These are phyloP conservation scores for Sycophila texana DNA, from an alignment of 2,888 invertebrate genomes.

Conservation along the genomic window DNA sequence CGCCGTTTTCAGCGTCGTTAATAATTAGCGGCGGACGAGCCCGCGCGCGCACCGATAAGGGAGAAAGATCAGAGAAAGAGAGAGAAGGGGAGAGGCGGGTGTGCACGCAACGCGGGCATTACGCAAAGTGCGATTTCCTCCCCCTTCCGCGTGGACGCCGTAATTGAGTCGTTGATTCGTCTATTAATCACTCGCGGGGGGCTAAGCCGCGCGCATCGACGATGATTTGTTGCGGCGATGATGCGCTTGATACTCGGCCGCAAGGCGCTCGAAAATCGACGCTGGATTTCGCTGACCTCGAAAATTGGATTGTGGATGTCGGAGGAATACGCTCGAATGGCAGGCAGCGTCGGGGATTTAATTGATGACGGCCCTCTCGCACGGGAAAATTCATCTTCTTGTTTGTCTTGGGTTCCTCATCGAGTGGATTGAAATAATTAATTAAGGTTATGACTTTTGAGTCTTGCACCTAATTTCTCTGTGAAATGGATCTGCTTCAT, in stretches of 20 bases:
- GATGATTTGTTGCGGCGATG: conserved; percentile 16
- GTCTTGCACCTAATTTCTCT: no score
- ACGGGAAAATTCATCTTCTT: no score
- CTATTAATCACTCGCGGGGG: conserved; percentile 28
- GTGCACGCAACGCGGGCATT: conserved; percentile 33
- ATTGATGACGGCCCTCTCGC: no score
- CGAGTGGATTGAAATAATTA: no score
- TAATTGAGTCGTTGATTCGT: conserved; percentile 50
- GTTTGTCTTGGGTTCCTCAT: no score
- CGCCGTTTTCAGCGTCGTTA: conserved; percentile 16
- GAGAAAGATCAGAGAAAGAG: neutral
- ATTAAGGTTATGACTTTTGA: no score
- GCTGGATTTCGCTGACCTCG: no score
- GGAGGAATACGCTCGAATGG: no score
- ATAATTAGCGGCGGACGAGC: conserved; percentile 46
- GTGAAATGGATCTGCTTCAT: no score
- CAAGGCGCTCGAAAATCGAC: no score
- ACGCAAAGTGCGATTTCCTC: neutral
- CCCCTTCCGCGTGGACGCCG: neutral
- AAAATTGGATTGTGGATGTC: no score
- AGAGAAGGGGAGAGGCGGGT: neutral
- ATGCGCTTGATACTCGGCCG: neutral
- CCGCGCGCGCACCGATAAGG: conserved; percentile 28
- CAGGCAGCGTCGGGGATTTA: no score
- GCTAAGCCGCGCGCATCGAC: neutral